Conservation (phyloP, 2,113 vertebrate genomes). For the Dasypus novemcinctus region DNA sequence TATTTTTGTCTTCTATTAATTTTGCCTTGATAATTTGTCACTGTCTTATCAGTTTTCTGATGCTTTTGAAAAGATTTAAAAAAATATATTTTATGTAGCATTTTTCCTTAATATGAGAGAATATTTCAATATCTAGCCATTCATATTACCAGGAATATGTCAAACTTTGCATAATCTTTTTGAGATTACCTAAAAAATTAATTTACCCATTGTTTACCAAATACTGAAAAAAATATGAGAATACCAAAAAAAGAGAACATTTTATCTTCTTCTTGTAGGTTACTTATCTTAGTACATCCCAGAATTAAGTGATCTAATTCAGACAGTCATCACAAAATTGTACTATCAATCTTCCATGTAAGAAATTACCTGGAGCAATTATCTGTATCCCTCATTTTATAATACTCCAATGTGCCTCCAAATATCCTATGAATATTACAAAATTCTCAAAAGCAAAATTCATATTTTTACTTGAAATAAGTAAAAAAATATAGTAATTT, state of each 20-base stretch:
- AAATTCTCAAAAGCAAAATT: conserved; percentile 44
- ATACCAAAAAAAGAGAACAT: background rate
- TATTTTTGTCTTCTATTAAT: background rate
- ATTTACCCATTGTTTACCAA: background rate
- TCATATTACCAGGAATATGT: background rate
- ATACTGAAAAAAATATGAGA: conserved; percentile 2
- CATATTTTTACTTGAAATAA: conserved; percentile 18
- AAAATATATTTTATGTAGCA: background rate
- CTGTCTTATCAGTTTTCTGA: background rate
- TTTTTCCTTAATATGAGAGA: background rate
- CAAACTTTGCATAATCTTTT: background rate
- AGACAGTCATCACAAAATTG: background rate
- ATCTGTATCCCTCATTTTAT: background rate
- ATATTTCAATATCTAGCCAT: background rate
- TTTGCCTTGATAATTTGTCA: background rate
- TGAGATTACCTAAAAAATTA: conserved; percentile 1
- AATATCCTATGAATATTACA: background rate
- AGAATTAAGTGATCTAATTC: background rate
- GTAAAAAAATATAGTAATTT: background rate
- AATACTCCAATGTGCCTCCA: background rate
- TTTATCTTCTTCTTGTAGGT: background rate
- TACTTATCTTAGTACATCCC: background rate
- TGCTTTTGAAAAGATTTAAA: background rate
- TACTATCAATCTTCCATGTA: background rate
- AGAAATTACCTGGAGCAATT: conserved; percentile 29